A percentile compares a stretch with the other conserved stretches of the same genome.
phyloP scores from a whole-genome alignment of 1,140 invertebrate species.

The Hyles euphorbiae region DNA sequence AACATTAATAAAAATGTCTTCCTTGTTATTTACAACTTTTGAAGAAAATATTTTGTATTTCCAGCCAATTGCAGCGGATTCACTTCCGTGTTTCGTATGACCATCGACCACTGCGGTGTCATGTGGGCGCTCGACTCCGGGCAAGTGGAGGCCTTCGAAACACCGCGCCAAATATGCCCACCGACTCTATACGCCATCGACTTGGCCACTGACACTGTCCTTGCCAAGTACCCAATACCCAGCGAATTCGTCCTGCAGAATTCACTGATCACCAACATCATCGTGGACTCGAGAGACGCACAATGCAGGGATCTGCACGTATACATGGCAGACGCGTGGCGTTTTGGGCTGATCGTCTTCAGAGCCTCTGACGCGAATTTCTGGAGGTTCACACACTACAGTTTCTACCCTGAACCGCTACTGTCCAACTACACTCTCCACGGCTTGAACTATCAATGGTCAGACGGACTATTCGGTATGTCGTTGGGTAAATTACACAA shows the following conservation, averaged over 20 bases:
- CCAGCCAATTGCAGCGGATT: constrained; percentile 79
- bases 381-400: constrained; percentile 84
- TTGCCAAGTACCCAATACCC: constrained; percentile 80
- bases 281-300: constrained; percentile 80
- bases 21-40: neutral
- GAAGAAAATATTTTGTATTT: constrained; percentile 20
- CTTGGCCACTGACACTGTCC: constrained; percentile 78
- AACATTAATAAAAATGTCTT: too few species aligned
- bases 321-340: constrained; percentile 85
- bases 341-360: constrained; percentile 83
- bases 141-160: constrained; percentile 81
- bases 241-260: constrained; percentile 81
- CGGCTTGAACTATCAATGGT: constrained; percentile 86
- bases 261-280: constrained; percentile 85
- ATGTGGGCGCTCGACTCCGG: constrained; percentile 88
- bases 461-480: constrained; percentile 87
- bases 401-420: constrained; percentile 86
- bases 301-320: constrained; percentile 82
- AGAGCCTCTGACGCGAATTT: constrained; percentile 79
- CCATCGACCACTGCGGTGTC: constrained; percentile 82
- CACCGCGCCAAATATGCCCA: constrained; percentile 81
- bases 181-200: constrained; percentile 85
- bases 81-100: constrained; percentile 86
- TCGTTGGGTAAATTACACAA: constrained; percentile 79
- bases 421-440: constrained; percentile 82